Base-by-base conservation (phyloP, 2,888 invertebrate genomes). In the Pyrrhia umbra region DNA sequence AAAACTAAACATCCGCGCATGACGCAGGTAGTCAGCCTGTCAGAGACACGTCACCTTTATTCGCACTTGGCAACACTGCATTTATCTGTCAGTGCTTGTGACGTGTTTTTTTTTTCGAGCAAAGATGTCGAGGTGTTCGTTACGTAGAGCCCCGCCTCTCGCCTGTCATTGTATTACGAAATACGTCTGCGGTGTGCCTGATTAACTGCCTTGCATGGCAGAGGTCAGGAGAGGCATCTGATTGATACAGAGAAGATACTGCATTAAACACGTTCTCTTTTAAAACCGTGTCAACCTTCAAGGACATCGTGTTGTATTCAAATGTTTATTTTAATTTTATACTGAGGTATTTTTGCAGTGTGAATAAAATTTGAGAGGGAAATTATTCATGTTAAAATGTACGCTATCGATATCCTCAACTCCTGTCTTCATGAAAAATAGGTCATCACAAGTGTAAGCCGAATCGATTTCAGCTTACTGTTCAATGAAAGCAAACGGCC, bases 61-160 rank as follows among this genome's bases (percentile, higher is more conserved):
- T 60, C 58, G 27, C 59, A 54, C 16, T 66, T 75, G 75, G 58
- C 73, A 70, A 61, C 57, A 69, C 34, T 58, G 34, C 55, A 57
- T 27, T 39, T 45, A 55, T 10, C 59, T 30, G 63, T 68, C 68
- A 68, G 21, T 47, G 63, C 13, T 55, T 15, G 27, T 57, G 73
- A 72, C 64, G 75, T 74, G 20, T 39, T 63, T 59, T 65, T 68
- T 69, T 61, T 60, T 67, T 62, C 42, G 20, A 56, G 20, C 21
- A 34, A 54, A 57, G n/a, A 40, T 51, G 42, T 58, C 58, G 68
- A 67, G 43, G 30, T 54, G 51, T 51, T 0, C 42, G 42, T 65
- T 76, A 77, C 75, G 75, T 77, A 58, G 60, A 57, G 73, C 65
- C 75, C 69, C 62, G 63, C 75, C 75, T 76, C 77, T 76, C 45